These are phyloP conservation scores for Strix aluco DNA, from an alignment of 2,113 vertebrate genomes.

Conservation along the genomic window DNA sequence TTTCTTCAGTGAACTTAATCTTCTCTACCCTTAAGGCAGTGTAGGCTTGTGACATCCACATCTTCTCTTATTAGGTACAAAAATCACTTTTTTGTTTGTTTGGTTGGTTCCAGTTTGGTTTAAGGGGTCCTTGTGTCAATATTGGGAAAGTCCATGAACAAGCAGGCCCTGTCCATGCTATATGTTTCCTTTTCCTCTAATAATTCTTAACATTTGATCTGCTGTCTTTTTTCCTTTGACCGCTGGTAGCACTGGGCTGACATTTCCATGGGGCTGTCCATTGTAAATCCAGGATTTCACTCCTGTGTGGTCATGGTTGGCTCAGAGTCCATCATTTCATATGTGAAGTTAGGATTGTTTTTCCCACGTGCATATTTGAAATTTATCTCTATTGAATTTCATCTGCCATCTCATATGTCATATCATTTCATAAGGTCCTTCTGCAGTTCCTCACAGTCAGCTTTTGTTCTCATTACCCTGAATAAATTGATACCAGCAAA, in stretches of 20 bases:
- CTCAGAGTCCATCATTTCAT: constrained; percentile 21
- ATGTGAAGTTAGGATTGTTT: neutral
- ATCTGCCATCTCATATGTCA: constrained; percentile 23
- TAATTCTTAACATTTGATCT: neutral
- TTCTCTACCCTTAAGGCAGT: neutral
- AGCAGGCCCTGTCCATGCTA: neutral
- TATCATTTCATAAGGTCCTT: constrained; percentile 31
- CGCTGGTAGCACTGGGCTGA: neutral
- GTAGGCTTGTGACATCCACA: neutral
- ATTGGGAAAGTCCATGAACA: neutral
- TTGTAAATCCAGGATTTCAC: neutral
- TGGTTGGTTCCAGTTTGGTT: neutral
- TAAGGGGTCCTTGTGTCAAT: neutral
- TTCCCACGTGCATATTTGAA: constrained; percentile 33
- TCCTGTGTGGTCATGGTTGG: neutral
- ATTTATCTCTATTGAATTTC: constrained; percentile 51
- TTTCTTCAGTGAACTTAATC: neutral
- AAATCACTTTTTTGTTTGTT: neutral
- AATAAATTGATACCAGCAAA: neutral
- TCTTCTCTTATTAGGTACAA: neutral
- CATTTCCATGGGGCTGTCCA: neutral
- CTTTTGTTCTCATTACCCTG: constrained; percentile 35
- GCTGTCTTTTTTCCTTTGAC: neutral
- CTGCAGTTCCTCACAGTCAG: constrained; percentile 18
- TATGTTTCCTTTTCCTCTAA: neutral